Conservation (phyloP, 2,113 vertebrate genomes). For the Illadopsis cleaveri region DNA sequence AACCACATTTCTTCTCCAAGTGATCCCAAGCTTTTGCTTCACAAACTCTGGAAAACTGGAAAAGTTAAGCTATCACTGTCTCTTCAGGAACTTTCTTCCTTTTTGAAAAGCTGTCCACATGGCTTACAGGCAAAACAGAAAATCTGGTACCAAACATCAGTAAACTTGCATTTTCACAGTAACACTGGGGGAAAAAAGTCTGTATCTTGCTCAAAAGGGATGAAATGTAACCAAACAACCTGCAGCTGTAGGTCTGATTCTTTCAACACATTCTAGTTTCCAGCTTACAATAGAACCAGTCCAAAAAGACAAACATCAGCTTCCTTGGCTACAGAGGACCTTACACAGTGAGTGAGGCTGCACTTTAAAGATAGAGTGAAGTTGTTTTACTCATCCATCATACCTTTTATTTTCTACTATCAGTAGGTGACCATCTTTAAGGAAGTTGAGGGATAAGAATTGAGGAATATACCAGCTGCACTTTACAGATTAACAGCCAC, state of each 20-base stretch:
- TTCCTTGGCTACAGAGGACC: neutral
- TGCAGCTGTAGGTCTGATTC: neutral
- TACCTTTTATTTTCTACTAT: constrained; percentile 28
- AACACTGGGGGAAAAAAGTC: neutral
- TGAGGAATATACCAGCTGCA: constrained; percentile 1
- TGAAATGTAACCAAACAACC: neutral
- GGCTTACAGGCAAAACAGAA: neutral
- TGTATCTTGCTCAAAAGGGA: neutral
- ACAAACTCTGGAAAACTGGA: neutral
- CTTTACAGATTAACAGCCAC: constrained; percentile 58
- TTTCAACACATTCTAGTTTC: neutral
- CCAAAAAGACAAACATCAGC: neutral
- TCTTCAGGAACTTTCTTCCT: neutral
- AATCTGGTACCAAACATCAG: neutral
- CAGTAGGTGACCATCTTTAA: neutral
- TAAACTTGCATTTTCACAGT: neutral
- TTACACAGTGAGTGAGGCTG: neutral
- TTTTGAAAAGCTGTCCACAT: neutral
- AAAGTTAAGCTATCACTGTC: neutral
- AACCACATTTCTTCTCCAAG: neutral
- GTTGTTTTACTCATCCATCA: neutral
- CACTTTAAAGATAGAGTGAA: neutral
- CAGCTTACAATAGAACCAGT: neutral
- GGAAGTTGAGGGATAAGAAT: neutral
- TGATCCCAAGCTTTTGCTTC: neutral